Conservation (phyloP, 2,113 vertebrate species). For the Sylvietta virens region DNA sequence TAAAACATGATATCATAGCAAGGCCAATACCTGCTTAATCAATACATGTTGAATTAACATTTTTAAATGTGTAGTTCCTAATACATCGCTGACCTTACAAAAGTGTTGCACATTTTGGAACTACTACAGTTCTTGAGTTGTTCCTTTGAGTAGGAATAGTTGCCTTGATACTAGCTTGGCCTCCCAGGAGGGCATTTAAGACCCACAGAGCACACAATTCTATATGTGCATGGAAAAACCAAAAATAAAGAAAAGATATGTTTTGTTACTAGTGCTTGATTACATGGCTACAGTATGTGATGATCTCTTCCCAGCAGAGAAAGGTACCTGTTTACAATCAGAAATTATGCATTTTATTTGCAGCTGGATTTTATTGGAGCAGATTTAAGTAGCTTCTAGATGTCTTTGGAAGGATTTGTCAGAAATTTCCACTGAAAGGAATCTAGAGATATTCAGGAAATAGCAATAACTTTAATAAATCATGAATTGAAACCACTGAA, state of each 20-base stretch:
- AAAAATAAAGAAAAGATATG: not conserved
- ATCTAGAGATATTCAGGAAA: slow-evolving; percentile 33
- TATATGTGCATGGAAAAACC: not conserved
- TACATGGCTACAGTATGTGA: not conserved
- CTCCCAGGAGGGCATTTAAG: not conserved
- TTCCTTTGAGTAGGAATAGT: not conserved
- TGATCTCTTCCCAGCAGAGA: not conserved
- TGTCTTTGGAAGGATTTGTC: slow-evolving; percentile 12
- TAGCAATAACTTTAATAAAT: slow-evolving; percentile 31
- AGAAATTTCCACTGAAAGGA: slow-evolving; percentile 28
- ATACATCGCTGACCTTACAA: not conserved
- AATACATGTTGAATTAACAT: not conserved
- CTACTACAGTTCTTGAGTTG: not conserved
- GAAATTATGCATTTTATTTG: not conserved
- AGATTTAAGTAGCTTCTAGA: slow-evolving; percentile 18
- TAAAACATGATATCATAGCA: not conserved
- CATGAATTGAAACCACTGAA: slow-evolving; percentile 9
- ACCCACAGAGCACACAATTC: not conserved
- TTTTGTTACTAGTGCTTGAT: not conserved
- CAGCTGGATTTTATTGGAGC: not conserved
- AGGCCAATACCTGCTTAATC: not conserved
- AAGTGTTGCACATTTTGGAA: not conserved
- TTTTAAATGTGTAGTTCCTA: not conserved
- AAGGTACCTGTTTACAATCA: not conserved
- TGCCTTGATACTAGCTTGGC: not conserved